Evolutionary conservation across 2,888 invertebrate genomes (phyloP).

Genomic region (Cephus spinipes): DNA sequence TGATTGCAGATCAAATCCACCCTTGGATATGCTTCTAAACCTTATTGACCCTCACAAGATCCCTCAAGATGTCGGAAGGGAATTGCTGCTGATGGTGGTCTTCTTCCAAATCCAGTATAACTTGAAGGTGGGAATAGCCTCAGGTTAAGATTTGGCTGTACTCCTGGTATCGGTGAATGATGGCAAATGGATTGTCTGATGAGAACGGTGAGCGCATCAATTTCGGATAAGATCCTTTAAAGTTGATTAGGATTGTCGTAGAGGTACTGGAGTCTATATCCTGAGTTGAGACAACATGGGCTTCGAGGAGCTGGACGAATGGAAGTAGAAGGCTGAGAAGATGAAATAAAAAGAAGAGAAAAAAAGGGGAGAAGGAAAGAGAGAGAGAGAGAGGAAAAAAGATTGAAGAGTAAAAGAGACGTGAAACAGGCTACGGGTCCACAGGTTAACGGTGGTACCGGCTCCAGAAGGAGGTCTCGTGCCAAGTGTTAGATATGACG

Average conservation of each 20-base stretch:
- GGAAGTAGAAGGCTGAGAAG: too few species aligned
- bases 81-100: too few species aligned
- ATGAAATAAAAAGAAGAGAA: too few species aligned
- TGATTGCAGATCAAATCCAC: too few species aligned
- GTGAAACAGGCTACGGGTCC: not conserved
- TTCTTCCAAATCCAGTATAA: too few species aligned
- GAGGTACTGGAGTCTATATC: not conserved
- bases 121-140: too few species aligned
- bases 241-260: conserved; percentile 34
- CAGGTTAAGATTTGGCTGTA: too few species aligned
- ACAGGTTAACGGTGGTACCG: not conserved
- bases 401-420: not conserved
- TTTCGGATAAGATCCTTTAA: conserved; percentile 41
- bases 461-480: not conserved
- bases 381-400: not conserved
- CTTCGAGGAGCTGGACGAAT: conserved; percentile 7
- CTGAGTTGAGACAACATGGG: conserved; percentile 28
- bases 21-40: too few species aligned
- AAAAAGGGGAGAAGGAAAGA: too few species aligned
- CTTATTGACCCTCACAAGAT: too few species aligned
- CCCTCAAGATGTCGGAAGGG: too few species aligned
- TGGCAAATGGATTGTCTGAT: conserved; percentile 23
- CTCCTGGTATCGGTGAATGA: not conserved
- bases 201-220: conserved; percentile 34
- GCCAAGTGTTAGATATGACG: not conserved